phyloP scores from a whole-genome alignment of 2,797 vertebrate species.

The Scarus forsteni region DNA sequence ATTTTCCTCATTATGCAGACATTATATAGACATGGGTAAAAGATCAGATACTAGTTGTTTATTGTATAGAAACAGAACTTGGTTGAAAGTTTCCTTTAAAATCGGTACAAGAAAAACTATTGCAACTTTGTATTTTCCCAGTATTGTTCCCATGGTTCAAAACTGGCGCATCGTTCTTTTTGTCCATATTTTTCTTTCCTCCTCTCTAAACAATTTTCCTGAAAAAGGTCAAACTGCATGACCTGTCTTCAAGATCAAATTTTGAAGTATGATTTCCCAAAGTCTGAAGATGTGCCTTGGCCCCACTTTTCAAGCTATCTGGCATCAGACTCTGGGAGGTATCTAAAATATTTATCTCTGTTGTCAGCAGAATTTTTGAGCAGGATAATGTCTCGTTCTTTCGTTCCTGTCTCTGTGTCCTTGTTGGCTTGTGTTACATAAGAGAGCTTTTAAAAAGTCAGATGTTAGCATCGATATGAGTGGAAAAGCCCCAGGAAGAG shows the following conservation, averaged over 20 bases:
- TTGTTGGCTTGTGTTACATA: slow-evolving; percentile 36
- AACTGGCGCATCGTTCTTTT: no score
- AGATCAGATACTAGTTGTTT: background rate
- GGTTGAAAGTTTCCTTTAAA: no score
- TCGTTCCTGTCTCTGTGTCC: slow-evolving; percentile 3
- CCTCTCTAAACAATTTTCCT: no score
- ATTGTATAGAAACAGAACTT: no score
- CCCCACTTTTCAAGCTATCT: slow-evolving; percentile 8
- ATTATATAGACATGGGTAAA: no score
- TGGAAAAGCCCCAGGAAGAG: slow-evolving; percentile 9
- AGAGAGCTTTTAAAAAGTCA: slow-evolving; percentile 44
- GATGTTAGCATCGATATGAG: slow-evolving; percentile 35
- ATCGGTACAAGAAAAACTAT: no score
- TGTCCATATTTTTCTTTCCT: no score
- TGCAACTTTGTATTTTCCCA: no score
- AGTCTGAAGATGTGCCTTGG: slow-evolving; percentile 9
- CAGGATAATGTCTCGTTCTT: slow-evolving; percentile 16
- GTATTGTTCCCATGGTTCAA: no score
- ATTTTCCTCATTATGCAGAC: no score
- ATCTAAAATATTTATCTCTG: slow-evolving; percentile 37
- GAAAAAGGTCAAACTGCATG: no score
- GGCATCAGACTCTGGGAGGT: slow-evolving; percentile 5
- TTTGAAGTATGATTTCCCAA: background rate
- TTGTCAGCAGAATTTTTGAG: slow-evolving; percentile 27
- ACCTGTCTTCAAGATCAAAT: background rate